These are phyloP conservation scores for Drusus annulatus DNA, from an alignment of 1,140 invertebrate species.

Conservation along the genomic window DNA sequence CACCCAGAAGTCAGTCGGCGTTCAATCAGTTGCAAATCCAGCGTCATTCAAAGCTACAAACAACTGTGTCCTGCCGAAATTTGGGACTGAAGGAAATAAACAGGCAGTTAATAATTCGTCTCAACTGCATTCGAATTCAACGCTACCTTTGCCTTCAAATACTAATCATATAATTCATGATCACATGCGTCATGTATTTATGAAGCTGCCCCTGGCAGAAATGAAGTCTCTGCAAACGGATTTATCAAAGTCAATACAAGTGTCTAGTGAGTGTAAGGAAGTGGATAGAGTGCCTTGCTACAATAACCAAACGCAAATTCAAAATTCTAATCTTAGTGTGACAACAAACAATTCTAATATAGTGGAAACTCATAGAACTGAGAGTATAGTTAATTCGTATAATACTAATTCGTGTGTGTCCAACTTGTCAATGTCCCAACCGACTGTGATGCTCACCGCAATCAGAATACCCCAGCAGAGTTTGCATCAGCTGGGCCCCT, in stretches of 20 bases:
- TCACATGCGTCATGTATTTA: conserved; percentile 49
- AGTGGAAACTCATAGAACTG: conserved; percentile 45
- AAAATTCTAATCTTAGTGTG: conserved; percentile 32
- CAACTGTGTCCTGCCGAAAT: neutral
- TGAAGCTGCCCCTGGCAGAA: conserved; percentile 44
- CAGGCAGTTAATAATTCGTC: neutral
- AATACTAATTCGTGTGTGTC: conserved; percentile 60
- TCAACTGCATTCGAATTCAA: neutral
- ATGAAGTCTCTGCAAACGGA: neutral
- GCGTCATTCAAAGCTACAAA: neutral
- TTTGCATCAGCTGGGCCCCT: conserved; percentile 37
- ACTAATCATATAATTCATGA: conserved; percentile 40
- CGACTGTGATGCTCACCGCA: conserved; percentile 70
- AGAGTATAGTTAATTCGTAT: conserved; percentile 45
- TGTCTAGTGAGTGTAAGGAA: conserved; percentile 34
- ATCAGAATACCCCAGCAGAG: conserved; percentile 70
- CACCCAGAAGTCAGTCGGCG: neutral
- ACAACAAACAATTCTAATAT: conserved; percentile 21
- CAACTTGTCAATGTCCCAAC: conserved; percentile 64
- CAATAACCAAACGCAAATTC: conserved; percentile 43
- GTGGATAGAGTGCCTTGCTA: conserved; percentile 51
- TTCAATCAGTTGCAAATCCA: neutral
- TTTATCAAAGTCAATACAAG: conserved; percentile 18
- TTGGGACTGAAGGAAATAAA: neutral
- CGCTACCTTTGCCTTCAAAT: neutral